phyloP scores from a whole-genome alignment of 1,140 invertebrate genomes.

The Bombus consobrinus region DNA sequence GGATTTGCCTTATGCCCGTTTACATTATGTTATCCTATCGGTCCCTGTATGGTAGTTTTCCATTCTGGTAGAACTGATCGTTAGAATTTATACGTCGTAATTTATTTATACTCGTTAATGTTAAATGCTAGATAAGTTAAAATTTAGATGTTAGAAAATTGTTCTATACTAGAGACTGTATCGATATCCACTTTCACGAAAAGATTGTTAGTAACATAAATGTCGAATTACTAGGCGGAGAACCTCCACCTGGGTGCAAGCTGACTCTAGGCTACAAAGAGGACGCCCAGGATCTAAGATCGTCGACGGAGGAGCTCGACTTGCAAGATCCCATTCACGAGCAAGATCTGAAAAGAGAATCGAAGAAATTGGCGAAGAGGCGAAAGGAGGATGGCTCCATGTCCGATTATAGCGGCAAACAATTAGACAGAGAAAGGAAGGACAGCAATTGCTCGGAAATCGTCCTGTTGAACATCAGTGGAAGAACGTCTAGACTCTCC shows the following conservation, averaged over 20 bases:
- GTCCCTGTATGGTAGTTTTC: neutral
- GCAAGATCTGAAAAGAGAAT: constrained; percentile 80
- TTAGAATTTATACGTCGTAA: neutral
- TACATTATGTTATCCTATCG: too few species aligned
- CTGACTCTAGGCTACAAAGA: constrained; percentile 87
- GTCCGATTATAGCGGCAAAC: constrained; percentile 77
- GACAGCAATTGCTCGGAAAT: constrained; percentile 91
- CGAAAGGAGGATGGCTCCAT: constrained; percentile 84
- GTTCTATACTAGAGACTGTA: neutral
- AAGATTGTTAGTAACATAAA: neutral
- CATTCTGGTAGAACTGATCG: neutral
- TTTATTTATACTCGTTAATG: neutral
- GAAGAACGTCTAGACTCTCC: constrained; percentile 91
- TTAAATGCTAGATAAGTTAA: neutral
- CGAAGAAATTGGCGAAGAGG: constrained; percentile 76
- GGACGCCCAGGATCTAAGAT: constrained; percentile 90
- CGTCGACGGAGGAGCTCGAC: constrained; percentile 93
- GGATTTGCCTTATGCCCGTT: too few species aligned
- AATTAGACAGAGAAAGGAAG: constrained; percentile 87
- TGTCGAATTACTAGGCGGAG: constrained; percentile 64
- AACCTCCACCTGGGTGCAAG: constrained; percentile 77
- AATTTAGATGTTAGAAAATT: neutral
- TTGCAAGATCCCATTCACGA: constrained; percentile 88
- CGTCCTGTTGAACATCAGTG: constrained; percentile 90
- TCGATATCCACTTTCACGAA: neutral